A percentile compares a stretch with the other conserved stretches of the same genome.
phyloP scores from a whole-genome alignment of 2,888 invertebrate species.

The Pelosia muscerda region DNA sequence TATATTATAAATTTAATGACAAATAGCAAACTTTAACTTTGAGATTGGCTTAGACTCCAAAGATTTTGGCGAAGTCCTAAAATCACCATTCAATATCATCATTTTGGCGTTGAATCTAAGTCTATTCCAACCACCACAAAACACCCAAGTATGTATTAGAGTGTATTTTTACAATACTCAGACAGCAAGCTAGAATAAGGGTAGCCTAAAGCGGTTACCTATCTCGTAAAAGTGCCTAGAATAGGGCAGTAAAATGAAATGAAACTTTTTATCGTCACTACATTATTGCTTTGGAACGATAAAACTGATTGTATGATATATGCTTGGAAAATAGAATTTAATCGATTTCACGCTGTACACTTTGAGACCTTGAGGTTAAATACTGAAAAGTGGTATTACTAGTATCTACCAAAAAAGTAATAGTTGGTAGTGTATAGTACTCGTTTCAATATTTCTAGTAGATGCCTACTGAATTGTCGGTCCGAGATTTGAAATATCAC shows the following conservation, averaged over 20 bases:
- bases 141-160: not conserved
- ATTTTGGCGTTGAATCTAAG: not conserved
- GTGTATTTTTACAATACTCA: not conserved
- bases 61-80: not conserved
- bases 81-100: not conserved
- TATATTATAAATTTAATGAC: no score
- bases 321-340: constrained; percentile 1
- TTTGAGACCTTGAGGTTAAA: not conserved
- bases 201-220: not conserved
- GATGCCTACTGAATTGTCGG: no score
- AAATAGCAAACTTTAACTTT: no score
- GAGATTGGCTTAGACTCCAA: no score
- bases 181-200: not conserved
- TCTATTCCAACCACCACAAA: not conserved
- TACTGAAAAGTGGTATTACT: not conserved
- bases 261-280: constrained; percentile 7
- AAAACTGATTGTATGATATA: constrained; percentile 11
- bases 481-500: no score
- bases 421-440: not conserved
- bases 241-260: constrained; percentile 11
- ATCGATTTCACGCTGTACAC: not conserved
- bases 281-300: constrained; percentile 10
- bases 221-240: not conserved
- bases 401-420: not conserved
- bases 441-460: no score